Base-by-base conservation (phyloP, 2,797 vertebrate species). In the Gadopsis marmoratus region DNA sequence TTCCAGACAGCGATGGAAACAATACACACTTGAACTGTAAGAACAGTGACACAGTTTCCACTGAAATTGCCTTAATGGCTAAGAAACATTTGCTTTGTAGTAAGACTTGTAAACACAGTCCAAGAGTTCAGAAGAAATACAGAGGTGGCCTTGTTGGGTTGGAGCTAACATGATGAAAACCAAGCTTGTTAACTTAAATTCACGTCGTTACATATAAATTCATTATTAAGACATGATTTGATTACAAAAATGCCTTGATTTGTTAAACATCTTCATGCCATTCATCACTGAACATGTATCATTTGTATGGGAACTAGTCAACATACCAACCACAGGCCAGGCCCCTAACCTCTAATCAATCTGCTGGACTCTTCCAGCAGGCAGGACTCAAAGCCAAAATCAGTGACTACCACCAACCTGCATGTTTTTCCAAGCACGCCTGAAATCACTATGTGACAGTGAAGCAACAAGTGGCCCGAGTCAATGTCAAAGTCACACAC, bases 1-100 rank as follows among this genome's bases (percentile, higher is more conserved):
- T 65, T 56, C 29, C 70, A 73, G 16, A 33, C 29, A 43, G 26
- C 4, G 19, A 76, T 12, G 14, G 39, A 51, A 85, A 63, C 11
- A 65, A 56, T 13, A 58, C 39, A 64, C 37, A 51, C 31, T 69
- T 41, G 51, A 47, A 71, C n/a, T 51, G 29, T 23, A 53, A 26
- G 37, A 13, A 60, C 19, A 55, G 0, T 23, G 37, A 62, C 19
- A 72, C 17, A 31, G 14, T 48, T 71, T 69, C 29, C 7, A 17
- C 19, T 41, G 16, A 55, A 81, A 70, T 43, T 33, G 3, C 41
- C 31, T 39, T 13, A 53, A 71, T 23, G 21, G 2, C 31, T 55
- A 16, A 19, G 23, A 75, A 76, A 67, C 10, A 31, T 35, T 23
- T 70, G n/a, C 19, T 55, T 37, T 7, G 23, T 37, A 4, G n/a